Evolutionary conservation across 2,888 invertebrate genomes (phyloP), one percentile per base, ranked within the genome.

Genomic region (Apeira syringaria): DNA sequence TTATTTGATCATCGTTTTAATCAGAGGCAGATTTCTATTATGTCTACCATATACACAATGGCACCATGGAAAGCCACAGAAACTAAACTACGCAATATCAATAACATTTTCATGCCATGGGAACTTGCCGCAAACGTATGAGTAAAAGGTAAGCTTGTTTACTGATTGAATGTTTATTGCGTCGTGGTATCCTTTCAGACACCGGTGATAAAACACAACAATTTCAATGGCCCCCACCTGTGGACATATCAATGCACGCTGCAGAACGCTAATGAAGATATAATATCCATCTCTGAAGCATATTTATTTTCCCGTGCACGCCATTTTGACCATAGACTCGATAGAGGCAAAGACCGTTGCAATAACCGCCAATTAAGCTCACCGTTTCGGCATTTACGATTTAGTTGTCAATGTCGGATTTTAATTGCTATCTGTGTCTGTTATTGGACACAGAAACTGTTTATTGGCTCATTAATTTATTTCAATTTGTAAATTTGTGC

Each of bases 191-290:
- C 39, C 31, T 35, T 35, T 31, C 35, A 48, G 63, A 53, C 52
- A 45, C 57, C 69, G 65, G 82, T 81, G 79, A 87, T 87, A 86
- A 87, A 88, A 80, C 76, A 85, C 80, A 79, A 80, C 83, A 77
- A 83, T 81, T 84, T 85, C 83, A 86, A 87, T 87, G 67, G 77
- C 67, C 66, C 56, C 74, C 81, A 80, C 83, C 81, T 81, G 74
- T 68, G 57, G 88, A 88, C 88, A 74, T 78, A 88, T 88, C 87
- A 89, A 89, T 89, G 86, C 83, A 60, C 57, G 67, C 74, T 68
- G 64, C 74, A 60, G 72, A 70, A 77, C 85, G 78, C 75, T 88
- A 89, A 89, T 89, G 88, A 89, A 89, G 88, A 88, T 88, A 88
- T 88, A 89, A 89, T 89, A 89, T 89, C 86, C 74, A 82, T 79